Evolutionary conservation across 2,797 vertebrate species (phyloP), one percentile per base, ranked within the genome.

Genomic region (Intellagama lesueurii): DNA sequence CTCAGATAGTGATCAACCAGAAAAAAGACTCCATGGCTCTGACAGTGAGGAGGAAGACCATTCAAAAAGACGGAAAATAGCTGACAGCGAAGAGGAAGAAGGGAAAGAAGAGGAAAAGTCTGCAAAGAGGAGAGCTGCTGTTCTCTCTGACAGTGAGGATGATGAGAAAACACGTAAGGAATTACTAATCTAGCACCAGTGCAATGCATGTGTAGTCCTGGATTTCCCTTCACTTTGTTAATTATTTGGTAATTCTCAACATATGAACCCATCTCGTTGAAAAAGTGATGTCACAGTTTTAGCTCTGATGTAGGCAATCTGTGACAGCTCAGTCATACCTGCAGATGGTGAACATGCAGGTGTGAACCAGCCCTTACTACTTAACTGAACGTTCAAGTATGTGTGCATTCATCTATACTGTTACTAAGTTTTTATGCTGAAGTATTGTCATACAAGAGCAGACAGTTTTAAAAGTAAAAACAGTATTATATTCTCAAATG

Each of bases 101-200:
- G 96, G 93, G 60, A 97, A 96, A 78, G 95, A 96, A 16, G 96
- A 96, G 1, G 97, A 98, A 60, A 98, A 97, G 90, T 92, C 87
- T 85, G 97, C 97, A n/a, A 99, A 99, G 96, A 98, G 98, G 94
- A 99, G 99, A 97, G 98, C 97, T 73, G 97, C 97, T 24, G 92
- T 99, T 80, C 96, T 99, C 52, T 99, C 98, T 2, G 99, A 99
- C 96, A 99, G 98, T 24, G 99, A 99, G 88, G 98, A 99, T 3
- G 98, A 94, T 78, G 98, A 97, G 83, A 97, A 96, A 96, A 90
- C 97, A 95, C 89, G 97, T 98, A 97, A 97, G 97, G 70, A 94
- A 82, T 47, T 88, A 0, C 5, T 26, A 80, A 66, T 66, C 72
- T 85, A 35, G 52, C 16, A 47, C 52, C 32, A 28, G 26, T 77